Base-by-base conservation (phyloP, 2,888 invertebrate genomes). In the Hipparchia semele region DNA sequence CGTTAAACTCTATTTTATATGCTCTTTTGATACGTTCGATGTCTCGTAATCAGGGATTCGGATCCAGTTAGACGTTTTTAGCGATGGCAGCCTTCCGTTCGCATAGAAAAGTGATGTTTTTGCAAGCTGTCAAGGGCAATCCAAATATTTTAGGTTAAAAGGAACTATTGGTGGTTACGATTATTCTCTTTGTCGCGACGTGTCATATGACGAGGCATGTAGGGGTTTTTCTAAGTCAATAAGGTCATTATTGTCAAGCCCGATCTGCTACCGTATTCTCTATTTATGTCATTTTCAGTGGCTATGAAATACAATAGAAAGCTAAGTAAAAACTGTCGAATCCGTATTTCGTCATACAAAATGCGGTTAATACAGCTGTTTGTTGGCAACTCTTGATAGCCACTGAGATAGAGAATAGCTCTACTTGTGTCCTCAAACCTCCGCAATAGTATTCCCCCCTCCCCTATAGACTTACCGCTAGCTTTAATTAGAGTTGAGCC, bases 401-500 rank as follows among this genome's bases (percentile, higher is more conserved):
- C 39, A 5, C 39, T 39, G 39, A 5, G 3, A 39, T 39, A 39
- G 39, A 39, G 39, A 39, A 39, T 23, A 39, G 39, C 39, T 39
- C 3, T 39, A 39, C 10, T 39, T 6, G 33, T 33, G 33, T 33
- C 39, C 12, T 39, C 59, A 39, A 60, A 33, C 39, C 33, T 60
- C 59, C 59, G 59, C 4, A 58, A 58, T 23, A 13, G 13, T 13
- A 13, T 6, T 58, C 58, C 58, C 49, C 62, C 59, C 10, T 70
- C 65, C 71, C 65, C 70, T 33, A 12, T 59, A 46, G 59, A 70
- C 70, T 33, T 65, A 66, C 59, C 51, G 65, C 65, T 71, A 71
- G 65, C 71, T 71, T 71, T 71, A 71, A 71, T 71, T 51, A 71
- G 13, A 56, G 65, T 65, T 65, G 65, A 51, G 58, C 51, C 62